Evolutionary conservation across 1,140 invertebrate species (phyloP), one percentile per base, ranked within the genome.

Genomic region (Palaemon carinicauda): DNA sequence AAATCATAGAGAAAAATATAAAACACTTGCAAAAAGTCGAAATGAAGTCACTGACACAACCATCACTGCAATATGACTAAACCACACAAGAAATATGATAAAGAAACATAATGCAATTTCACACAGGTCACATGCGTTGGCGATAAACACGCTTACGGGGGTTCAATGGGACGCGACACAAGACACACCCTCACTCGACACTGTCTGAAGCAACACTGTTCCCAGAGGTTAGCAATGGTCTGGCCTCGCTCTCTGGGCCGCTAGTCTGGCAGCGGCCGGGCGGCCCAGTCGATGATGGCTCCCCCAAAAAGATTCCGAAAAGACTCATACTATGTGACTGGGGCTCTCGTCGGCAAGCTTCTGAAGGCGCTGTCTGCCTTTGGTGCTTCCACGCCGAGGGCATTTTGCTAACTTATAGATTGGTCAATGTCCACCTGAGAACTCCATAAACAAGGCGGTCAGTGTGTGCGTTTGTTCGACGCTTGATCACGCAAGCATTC

Each of bases 201-300:
- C 84, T 69, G 65, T 71, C 74, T 60, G 60, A 73, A 60, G 56
- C 65, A 86, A 86, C 84, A 86, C 84, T 86, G 54, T n/a, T n/a
- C n/a, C n/a, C n/a, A 71, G 27, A 9, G 27, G 27, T 51, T 41
- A 19, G 14, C 65, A 21, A n/a, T 15, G 29, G 52, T 75, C n/a
- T n/a, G n/a, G n/a, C n/a, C n/a, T n/a, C n/a, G n/a, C 69, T n/a
- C 19, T 31, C 75, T n/a, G 24, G 31, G 14, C 27, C 75, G 33
- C 52, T 33, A 27, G 75, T n/a, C 52, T 52, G 75, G 33, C 27
- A 10, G 21, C 19, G 21, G 33, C 9, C 33, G 52, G 21, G 51
- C 78, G 27, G 78, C 33, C 9, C n/a, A n/a, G n/a, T n/a, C n/a
- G n/a, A n/a, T n/a, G n/a, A n/a, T n/a, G n/a, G n/a, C n/a, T n/a